Evolutionary conservation across 2,888 invertebrate species (phyloP), one percentile per base, ranked within the genome.

Genomic region (Cheilosia soror): DNA sequence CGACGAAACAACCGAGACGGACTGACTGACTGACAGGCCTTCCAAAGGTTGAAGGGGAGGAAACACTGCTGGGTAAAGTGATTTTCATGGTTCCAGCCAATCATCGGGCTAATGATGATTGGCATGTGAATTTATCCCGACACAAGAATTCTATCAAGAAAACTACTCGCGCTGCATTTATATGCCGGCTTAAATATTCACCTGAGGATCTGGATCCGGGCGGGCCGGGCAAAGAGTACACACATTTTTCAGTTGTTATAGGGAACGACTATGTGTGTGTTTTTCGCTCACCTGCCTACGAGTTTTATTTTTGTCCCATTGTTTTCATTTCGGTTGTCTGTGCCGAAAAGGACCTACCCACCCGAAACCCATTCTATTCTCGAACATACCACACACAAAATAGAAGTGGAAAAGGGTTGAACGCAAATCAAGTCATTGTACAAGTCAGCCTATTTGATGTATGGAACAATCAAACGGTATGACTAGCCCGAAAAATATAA

Each of bases 21-120:
- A 20, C 20, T 2, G 33, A 37, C 37, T 11, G 37, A 37, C 4
- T 37, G 37, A 37, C 37, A 37, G 37, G 11, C 11, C 11, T 11
- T 11, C 37, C 37, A 37, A 37, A 11, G 27, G 13, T 20, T 20
- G 40, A 20, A 2, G 25, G 13, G 40, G 6, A 25, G 25, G 4
- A 27, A 33, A 33, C 27, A 15, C 3, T 49, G 20, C 37, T 51
- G 51, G 31, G 44, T 60, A 63, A 77, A 78, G 77, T 71, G 55
- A 63, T 69, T 78, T 78, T 78, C 71, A 62, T 77, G 68, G 44
- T 77, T 68, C 51, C 15, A 77, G 53, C 77, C 69, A 77, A 77
- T 77, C 77, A 78, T 63, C 37, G 69, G 9, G 25, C 29, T 78
- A 63, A 69, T 71, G 62, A 69, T 71, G 69, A 78, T 69, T 51